Evolutionary conservation across 2,113 vertebrate species (phyloP).

Genomic region (Riparia riparia): DNA sequence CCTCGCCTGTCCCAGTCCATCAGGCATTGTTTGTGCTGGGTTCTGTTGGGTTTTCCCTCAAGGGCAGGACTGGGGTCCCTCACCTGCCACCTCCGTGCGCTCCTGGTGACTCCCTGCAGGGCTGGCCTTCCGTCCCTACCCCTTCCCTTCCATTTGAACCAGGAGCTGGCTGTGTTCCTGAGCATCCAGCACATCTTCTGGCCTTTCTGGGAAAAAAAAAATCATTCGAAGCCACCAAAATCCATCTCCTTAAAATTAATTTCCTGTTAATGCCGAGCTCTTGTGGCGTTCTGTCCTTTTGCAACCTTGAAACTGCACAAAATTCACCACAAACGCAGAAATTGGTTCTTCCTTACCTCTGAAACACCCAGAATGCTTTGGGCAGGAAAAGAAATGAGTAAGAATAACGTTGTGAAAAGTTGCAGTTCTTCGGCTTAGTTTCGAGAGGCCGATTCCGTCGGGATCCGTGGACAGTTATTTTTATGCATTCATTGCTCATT

Average conservation of each 20-base stretch:
- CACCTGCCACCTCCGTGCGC: not conserved
- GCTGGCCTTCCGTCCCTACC: fast-evolving
- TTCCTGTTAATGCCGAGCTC: fast-evolving
- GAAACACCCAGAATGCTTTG: not conserved
- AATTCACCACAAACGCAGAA: not conserved
- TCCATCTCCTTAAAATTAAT: not conserved
- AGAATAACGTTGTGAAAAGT: not conserved
- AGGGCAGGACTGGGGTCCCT: not conserved
- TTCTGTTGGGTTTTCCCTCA: not conserved
- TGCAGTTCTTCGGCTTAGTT: not conserved
- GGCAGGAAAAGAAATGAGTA: not conserved
- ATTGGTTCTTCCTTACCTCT: not conserved
- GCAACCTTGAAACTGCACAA: not conserved
- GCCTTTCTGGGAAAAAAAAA: not conserved
- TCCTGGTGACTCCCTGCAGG: not conserved
- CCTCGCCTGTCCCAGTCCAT: not conserved
- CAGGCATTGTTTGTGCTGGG: not conserved
- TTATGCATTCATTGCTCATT: conserved; percentile 59
- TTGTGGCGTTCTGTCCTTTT: not conserved
- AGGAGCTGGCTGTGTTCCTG: not conserved
- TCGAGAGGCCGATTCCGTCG: not conserved
- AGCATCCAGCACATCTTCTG: not conserved
- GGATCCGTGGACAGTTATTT: conserved; percentile 4
- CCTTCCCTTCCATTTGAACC: not conserved
- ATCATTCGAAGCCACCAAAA: fast-evolving